Base-by-base conservation (phyloP, 2,113 vertebrate genomes). In the Acanthochromis polyacanthus region DNA sequence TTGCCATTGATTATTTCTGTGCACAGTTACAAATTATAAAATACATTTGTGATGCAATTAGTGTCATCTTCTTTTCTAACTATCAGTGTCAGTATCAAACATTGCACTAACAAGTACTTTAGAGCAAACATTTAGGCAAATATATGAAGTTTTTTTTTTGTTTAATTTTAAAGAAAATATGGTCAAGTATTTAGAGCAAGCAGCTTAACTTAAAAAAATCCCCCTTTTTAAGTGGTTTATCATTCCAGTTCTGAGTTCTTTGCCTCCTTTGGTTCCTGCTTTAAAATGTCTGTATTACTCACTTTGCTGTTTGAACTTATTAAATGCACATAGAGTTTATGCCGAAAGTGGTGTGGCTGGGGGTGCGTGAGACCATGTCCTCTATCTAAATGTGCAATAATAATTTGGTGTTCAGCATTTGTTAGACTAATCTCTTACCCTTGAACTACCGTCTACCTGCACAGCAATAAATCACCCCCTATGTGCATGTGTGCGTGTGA, bases 381-480 rank as follows among this genome's bases (percentile, higher is more conserved):
- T 80, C 74, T 60, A 16, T 71, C 38, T 72, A 81, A 87, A 53
- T 63, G 52, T 88, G 70, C 70, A 82, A 22, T 63, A 84, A 83
- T 89, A 81, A 84, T 83, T 80, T 80, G 59, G 74, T 86, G 86
- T 89, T 84, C 56, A 75, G 73, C 17, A 28, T 76, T 80, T 71
- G 66, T 90, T 78, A 66, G 57, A 67, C 66, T 80, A 85, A 82
- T 82, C 77, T 86, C 71, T 74, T 84, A 82, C 69, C 85, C 80
- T 82, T 88, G 78, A 87, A 86, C 82, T 72, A 73, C 78, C 71
- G 83, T 85, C 82, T 80, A 82, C 77, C 71, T 82, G 77, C 55
- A 23, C 43, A 3, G 82, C 79, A 46, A 90, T 88, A 82, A 85
- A 91, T 91, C 88, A 89, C 60, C 8, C 28, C 11, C 7, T 38